Percentiles rank a stretch among this genome's conserved stretches.
These are phyloP conservation scores for Adineta ricciae DNA, from an alignment of 2,888 invertebrate genomes.

Conservation along the genomic window DNA sequence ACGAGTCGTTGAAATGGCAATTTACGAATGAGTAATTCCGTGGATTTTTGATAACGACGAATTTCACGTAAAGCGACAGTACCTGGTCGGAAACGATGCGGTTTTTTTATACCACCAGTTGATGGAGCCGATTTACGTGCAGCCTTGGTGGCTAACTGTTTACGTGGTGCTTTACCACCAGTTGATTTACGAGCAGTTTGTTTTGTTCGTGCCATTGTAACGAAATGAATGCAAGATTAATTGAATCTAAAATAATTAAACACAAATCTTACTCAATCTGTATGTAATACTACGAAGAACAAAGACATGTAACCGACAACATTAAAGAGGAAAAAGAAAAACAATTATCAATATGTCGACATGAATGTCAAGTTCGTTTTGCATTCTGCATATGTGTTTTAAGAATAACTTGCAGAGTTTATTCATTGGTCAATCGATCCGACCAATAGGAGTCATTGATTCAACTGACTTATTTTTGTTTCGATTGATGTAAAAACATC, in stretches of 20 bases:
- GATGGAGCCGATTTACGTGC: background rate
- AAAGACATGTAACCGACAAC: background rate
- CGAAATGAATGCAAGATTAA: too few species aligned
- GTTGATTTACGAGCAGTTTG: constrained; percentile 51
- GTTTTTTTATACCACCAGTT: constrained; percentile 88
- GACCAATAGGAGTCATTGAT: background rate
- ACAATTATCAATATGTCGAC: background rate
- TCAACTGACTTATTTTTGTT: background rate
- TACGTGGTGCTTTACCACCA: constrained; percentile 51
- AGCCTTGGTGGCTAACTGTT: constrained; percentile 39
- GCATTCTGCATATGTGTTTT: background rate
- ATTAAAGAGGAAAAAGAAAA: constrained; percentile 8
- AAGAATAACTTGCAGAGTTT: background rate
- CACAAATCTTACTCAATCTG: background rate
- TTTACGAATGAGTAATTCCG: constrained; percentile 85
- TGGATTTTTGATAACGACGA: constrained; percentile 88
- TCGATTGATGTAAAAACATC: background rate
- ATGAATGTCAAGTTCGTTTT: background rate
- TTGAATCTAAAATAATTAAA: background rate
- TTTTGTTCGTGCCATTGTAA: constrained; percentile 49
- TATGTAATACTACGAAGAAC: background rate
- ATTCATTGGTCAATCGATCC: background rate
- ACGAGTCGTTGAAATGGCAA: constrained; percentile 88
- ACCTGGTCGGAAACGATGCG: constrained; percentile 87
- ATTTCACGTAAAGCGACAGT: constrained; percentile 93